Conservation (phyloP, 2,113 vertebrate genomes). For the Theropithecus gelada region DNA sequence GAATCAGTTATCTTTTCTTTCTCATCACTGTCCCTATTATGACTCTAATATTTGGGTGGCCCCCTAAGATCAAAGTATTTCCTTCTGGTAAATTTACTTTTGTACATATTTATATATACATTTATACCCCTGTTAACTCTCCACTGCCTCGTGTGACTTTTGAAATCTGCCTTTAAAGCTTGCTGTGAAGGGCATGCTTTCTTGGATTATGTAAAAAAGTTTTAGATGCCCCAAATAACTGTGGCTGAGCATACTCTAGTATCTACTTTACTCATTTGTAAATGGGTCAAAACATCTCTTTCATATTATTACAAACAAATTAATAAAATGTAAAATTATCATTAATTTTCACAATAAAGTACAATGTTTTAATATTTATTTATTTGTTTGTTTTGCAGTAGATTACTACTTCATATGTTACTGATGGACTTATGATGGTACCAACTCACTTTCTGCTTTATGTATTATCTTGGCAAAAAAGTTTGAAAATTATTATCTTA, state of each 20-base stretch:
- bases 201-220: neutral
- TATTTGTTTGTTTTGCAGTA: neutral
- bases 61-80: neutral
- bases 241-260: neutral
- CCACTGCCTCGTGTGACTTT: neutral
- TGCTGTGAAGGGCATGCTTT: neutral
- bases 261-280: conserved; percentile 2
- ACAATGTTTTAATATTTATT: neutral
- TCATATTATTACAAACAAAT: neutral
- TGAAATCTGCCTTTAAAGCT: neutral
- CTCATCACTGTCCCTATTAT: neutral
- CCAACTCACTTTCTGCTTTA: neutral
- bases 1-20: neutral
- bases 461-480: neutral
- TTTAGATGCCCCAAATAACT: neutral
- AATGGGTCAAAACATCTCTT: neutral
- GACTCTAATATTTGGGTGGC: neutral
- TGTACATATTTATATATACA: neutral
- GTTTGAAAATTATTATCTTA: neutral
- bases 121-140: neutral
- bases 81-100: neutral
- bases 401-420: neutral
- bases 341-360: neutral
- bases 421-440: neutral
- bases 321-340: neutral